Conservation (phyloP, 2,797 vertebrate genomes). For the Pogoniulus pusillus region DNA sequence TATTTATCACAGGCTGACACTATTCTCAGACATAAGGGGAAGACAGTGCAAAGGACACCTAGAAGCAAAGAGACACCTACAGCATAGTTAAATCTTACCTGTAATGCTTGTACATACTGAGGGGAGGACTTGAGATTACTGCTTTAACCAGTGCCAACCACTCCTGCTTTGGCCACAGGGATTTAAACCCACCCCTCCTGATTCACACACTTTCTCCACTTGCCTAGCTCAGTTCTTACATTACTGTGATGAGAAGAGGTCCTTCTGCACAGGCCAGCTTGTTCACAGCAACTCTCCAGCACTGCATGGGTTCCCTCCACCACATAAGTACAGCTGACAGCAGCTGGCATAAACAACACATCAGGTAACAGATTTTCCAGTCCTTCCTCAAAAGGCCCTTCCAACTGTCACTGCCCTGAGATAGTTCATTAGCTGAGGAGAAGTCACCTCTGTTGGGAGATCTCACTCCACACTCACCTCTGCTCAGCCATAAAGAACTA, state of each 20-base stretch:
- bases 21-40: not conserved
- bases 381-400: not conserved
- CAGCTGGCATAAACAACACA: slow-evolving; percentile 1
- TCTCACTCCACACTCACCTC: slow-evolving; percentile 16
- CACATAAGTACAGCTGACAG: not conserved
- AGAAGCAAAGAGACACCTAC: not conserved
- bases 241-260: not conserved
- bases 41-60: not conserved
- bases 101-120: not conserved
- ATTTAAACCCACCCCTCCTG: not conserved
- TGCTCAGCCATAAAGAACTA: slow-evolving; percentile 32
- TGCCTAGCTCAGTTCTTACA: not conserved
- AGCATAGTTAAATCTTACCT: not conserved
- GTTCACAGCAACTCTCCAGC: not conserved
- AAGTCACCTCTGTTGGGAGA: slow-evolving; percentile 3
- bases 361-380: slow-evolving; percentile 3
- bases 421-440: not conserved
- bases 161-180: not conserved
- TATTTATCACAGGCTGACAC: not conserved
- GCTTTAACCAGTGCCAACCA: not conserved
- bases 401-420: slow-evolving; percentile 1
- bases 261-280: not conserved
- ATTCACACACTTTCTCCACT: not conserved
- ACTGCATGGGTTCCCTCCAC: not conserved
- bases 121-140: not conserved